Percentiles rank a stretch among this genome's conserved stretches.
phyloP scores from a whole-genome alignment of 2,888 invertebrate species.

The Villa cingulata region DNA sequence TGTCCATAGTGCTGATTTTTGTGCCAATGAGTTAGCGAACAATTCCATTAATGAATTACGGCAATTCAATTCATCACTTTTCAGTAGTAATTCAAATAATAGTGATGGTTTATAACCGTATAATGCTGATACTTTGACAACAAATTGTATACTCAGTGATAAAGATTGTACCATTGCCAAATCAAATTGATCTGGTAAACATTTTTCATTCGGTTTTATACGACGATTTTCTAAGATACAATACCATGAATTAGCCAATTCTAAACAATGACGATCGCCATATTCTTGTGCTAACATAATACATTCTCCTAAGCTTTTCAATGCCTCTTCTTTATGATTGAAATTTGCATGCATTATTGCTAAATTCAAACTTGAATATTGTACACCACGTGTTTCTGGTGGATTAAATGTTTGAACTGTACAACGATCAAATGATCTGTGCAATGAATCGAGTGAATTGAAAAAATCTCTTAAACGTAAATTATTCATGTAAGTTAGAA shows the following conservation, averaged over 20 bases:
- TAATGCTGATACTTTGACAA: conserved; percentile 58
- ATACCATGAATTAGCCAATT: conserved; percentile 75
- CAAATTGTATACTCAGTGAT: conserved; percentile 59
- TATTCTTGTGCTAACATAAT: conserved; percentile 78
- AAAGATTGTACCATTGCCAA: conserved; percentile 55
- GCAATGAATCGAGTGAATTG: conserved; percentile 27
- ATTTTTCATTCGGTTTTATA: conserved; percentile 51
- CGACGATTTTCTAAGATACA: conserved; percentile 42
- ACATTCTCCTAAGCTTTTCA: conserved; percentile 73
- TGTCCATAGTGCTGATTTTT: conserved; percentile 76
- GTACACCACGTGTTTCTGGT: conserved; percentile 45
- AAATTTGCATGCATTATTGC: conserved; percentile 80
- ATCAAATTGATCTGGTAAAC: conserved; percentile 53
- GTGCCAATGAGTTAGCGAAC: conserved; percentile 63
- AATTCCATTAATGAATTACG: conserved; percentile 71
- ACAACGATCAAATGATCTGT: conserved; percentile 61
- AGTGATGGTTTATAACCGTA: conserved; percentile 31
- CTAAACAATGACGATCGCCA: conserved; percentile 71
- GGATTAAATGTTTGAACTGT: conserved; percentile 41
- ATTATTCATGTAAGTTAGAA: conserved; percentile 79
- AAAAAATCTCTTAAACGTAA: conserved; percentile 73
- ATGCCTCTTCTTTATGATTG: conserved; percentile 54
- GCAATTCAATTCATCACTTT: conserved; percentile 75
- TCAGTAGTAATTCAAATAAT: conserved; percentile 56
- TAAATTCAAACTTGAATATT: conserved; percentile 83